A percentile compares a stretch with the other conserved stretches of the same genome.
phyloP scores from a whole-genome alignment of 2,888 invertebrate species.

The Helicoverpa assulta region DNA sequence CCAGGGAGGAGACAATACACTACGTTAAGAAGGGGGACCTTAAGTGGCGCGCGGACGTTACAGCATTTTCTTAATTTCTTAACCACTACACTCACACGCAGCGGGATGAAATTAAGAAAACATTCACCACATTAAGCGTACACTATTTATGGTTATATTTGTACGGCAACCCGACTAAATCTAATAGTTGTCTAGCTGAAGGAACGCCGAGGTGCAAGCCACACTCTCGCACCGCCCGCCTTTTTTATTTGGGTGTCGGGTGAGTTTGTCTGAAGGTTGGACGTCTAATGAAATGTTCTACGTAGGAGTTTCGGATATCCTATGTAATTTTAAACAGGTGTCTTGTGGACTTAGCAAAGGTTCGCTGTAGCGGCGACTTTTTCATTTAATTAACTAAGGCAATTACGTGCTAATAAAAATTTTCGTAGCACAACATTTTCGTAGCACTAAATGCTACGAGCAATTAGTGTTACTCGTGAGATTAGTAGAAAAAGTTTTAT shows the following conservation, averaged over 20 bases:
- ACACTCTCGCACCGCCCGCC: slow-evolving; percentile 53
- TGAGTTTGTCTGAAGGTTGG: slow-evolving; percentile 64
- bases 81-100: slow-evolving; percentile 84
- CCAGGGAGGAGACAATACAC: slow-evolving; percentile 85
- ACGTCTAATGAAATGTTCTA: slow-evolving; percentile 69
- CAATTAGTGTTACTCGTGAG: slow-evolving; percentile 26
- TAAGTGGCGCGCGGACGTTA: slow-evolving; percentile 86
- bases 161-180: slow-evolving; percentile 68
- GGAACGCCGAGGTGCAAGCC: slow-evolving; percentile 54
- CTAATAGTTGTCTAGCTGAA: slow-evolving; percentile 62
- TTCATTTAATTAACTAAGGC: slow-evolving; percentile 59
- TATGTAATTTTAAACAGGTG: slow-evolving; percentile 73
- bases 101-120: slow-evolving; percentile 90
- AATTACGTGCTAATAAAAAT: slow-evolving; percentile 56
- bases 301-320: slow-evolving; percentile 66
- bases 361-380: slow-evolving; percentile 46
- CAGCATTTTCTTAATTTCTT: slow-evolving; percentile 89
- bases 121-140: slow-evolving; percentile 84
- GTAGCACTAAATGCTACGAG: slow-evolving; percentile 33
- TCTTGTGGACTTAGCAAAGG: slow-evolving; percentile 60
- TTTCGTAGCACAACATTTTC: slow-evolving; percentile 43
- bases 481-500: slow-evolving; percentile 19
- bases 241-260: slow-evolving; percentile 66
- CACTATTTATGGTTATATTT: slow-evolving; percentile 77
- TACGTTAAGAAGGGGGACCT: slow-evolving; percentile 74